These are phyloP conservation scores for Entomyzon cyanotis DNA, from an alignment of 2,113 vertebrate genomes.

Conservation along the genomic window DNA sequence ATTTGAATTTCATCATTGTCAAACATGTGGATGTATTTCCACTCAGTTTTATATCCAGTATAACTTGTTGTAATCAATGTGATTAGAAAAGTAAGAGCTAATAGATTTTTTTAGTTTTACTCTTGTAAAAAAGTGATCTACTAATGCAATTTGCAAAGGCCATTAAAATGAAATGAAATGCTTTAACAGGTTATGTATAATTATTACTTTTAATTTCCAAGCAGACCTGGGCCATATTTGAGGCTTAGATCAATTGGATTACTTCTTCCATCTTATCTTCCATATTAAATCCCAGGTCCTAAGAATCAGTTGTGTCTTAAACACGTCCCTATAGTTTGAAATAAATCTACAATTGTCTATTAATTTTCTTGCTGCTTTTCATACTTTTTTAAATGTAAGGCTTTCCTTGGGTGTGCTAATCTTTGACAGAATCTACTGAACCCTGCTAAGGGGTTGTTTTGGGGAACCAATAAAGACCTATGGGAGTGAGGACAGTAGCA, in stretches of 20 bases:
- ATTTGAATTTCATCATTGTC: background rate
- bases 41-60: background rate
- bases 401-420: background rate
- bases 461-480: background rate
- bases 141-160: slow-evolving; percentile 16
- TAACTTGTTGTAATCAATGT: background rate
- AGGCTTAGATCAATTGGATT: slow-evolving; percentile 4
- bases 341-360: background rate
- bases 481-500: background rate
- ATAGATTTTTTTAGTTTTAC: background rate
- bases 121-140: background rate
- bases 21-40: background rate
- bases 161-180: slow-evolving; percentile 54
- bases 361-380: background rate
- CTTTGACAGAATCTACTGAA: background rate
- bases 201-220: slow-evolving; percentile 28
- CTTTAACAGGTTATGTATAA: slow-evolving; percentile 8
- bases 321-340: background rate
- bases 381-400: background rate
- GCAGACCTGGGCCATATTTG: background rate
- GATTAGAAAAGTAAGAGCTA: background rate
- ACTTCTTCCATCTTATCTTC: background rate
- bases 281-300: background rate
- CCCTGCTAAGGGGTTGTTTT: background rate
- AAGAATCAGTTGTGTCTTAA: background rate